Evolutionary conservation across 1,140 invertebrate species (phyloP).

Genomic region (Psix sp.): DNA sequence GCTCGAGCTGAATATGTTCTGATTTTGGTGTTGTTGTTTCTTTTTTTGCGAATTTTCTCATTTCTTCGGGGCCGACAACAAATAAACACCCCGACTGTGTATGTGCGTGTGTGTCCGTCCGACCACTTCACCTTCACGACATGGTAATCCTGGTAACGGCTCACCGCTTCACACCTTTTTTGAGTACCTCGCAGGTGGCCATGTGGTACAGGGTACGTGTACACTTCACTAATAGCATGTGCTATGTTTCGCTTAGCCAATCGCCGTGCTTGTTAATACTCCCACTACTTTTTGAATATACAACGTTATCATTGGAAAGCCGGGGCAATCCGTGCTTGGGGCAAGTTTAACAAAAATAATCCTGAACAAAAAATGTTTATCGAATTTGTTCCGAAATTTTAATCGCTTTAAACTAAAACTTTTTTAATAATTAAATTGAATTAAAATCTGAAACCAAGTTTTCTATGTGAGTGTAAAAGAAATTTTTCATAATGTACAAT

Average conservation of each 20-base stretch:
- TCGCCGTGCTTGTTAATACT: slow-evolving; percentile 42
- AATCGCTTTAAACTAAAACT: too few relatives aligned
- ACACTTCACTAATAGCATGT: slow-evolving; percentile 78
- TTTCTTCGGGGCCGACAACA: slow-evolving; percentile 60
- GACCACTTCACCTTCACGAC: slow-evolving; percentile 62
- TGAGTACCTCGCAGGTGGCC: slow-evolving; percentile 81
- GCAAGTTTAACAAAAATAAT: slow-evolving; percentile 17
- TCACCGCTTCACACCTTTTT: slow-evolving; percentile 72
- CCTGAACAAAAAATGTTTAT: slow-evolving; percentile 1
- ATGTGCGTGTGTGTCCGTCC: slow-evolving; percentile 61
- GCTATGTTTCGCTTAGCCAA: slow-evolving; percentile 56
- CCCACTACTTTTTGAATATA: slow-evolving; percentile 35
- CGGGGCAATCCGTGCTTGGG: slow-evolving; percentile 33
- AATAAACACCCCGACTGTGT: slow-evolving; percentile 61
- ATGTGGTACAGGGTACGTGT: slow-evolving; percentile 89
- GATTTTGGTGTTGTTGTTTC: slow-evolving; percentile 72
- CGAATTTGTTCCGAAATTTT: too few relatives aligned
- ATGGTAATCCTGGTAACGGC: slow-evolving; percentile 60
- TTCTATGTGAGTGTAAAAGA: too few relatives aligned
- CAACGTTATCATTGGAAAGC: slow-evolving; percentile 17
- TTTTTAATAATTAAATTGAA: too few relatives aligned
- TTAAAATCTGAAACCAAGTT: too few relatives aligned
- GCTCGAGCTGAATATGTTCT: slow-evolving; percentile 60
- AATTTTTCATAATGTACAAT: too few relatives aligned
- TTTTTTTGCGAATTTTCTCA: slow-evolving; percentile 71